Percentiles rank a stretch among this genome's conserved stretches.
phyloP scores from a whole-genome alignment of 2,888 invertebrate genomes.

The Lumbricus terrestris region DNA sequence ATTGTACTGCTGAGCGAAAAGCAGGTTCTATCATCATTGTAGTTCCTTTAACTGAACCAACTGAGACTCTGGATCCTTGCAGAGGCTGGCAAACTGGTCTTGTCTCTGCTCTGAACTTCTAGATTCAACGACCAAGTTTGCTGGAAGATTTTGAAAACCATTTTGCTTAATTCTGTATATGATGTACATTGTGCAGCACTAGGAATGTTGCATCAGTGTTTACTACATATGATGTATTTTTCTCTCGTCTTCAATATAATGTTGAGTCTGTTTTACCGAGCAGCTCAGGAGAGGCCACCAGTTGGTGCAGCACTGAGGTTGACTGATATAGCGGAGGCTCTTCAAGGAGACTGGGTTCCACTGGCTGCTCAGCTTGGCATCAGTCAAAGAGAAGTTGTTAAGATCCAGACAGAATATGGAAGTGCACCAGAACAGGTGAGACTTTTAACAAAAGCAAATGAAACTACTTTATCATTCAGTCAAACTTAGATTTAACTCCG shows the following conservation, averaged over 20 bases:
- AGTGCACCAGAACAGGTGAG: slow-evolving; percentile 25
- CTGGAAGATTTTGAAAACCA: background rate
- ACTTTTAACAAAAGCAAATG: background rate
- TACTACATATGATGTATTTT: background rate
- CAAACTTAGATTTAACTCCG: too few species aligned
- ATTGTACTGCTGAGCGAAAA: too few species aligned
- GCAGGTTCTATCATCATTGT: background rate
- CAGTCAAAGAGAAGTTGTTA: slow-evolving; percentile 76
- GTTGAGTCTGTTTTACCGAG: background rate
- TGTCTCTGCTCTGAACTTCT: background rate
- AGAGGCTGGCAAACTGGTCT: background rate
- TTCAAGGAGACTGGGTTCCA: slow-evolving; percentile 58
- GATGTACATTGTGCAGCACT: too few species aligned
- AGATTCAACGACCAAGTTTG: background rate
- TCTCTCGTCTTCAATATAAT: background rate
- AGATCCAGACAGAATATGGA: slow-evolving; percentile 76
- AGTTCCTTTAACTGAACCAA: background rate
- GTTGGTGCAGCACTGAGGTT: slow-evolving; percentile 71
- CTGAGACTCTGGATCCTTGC: background rate
- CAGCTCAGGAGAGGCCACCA: slow-evolving; percentile 13
- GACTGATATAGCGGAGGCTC: slow-evolving; percentile 79
- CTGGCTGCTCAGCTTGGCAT: slow-evolving; percentile 83
- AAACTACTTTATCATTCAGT: too few species aligned
- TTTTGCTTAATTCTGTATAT: background rate
- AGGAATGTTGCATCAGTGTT: too few species aligned